Evolutionary conservation across 2,888 invertebrate species (phyloP).

Genomic region (Calameuta idolon): DNA sequence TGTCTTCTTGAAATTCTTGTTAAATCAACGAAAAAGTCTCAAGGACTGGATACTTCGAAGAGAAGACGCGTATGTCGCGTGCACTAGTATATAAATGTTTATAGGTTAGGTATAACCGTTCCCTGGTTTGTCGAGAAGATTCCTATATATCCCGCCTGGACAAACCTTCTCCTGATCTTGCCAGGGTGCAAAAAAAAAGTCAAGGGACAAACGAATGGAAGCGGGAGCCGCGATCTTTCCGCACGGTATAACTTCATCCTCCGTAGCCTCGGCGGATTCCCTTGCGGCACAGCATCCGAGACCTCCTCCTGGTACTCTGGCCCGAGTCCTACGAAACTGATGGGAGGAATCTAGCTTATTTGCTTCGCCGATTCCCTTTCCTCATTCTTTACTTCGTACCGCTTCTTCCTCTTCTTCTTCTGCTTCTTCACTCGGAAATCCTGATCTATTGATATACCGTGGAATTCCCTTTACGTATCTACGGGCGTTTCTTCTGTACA

Average conservation of each 20-base stretch:
- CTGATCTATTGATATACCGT: neutral
- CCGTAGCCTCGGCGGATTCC: neutral
- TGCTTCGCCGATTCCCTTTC: constrained; percentile 6
- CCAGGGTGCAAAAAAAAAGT: neutral
- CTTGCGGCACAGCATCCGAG: neutral
- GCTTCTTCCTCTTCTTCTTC: constrained; percentile 2
- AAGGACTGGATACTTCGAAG: neutral
- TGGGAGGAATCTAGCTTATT: constrained; percentile 16
- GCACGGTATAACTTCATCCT: constrained; percentile 12
- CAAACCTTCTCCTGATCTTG: neutral
- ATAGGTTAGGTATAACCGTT: neutral
- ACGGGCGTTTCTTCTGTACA: neutral
- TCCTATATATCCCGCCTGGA: neutral
- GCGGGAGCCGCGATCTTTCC: constrained; percentile 20
- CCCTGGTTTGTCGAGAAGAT: neutral
- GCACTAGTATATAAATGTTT: neutral
- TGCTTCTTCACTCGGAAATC: neutral
- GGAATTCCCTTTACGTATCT: neutral
- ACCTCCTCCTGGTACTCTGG: neutral
- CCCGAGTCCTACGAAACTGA: neutral
- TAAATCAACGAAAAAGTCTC: neutral
- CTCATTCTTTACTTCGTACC: neutral
- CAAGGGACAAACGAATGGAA: constrained; percentile 16
- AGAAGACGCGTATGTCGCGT: neutral
- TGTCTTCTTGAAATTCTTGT: neutral